phyloP scores from a whole-genome alignment of 2,797 vertebrate genomes.

The Sphaeramia orbicularis region DNA sequence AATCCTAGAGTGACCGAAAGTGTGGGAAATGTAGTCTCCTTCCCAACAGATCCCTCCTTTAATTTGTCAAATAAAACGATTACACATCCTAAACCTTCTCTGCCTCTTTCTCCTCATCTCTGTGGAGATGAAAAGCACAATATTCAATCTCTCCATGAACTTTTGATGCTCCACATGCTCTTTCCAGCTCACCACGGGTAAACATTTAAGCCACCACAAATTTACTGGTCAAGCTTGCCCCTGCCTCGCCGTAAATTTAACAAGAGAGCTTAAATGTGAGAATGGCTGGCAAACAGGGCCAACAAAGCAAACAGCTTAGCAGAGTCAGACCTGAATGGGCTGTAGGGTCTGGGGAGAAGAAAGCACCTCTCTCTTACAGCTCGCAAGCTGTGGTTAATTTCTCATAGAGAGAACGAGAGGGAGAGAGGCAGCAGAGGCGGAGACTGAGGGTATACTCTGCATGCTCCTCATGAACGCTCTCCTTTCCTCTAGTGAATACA shows the following conservation, averaged over 20 bases:
- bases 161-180: constrained; percentile 62
- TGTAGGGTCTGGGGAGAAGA: constrained; percentile 69
- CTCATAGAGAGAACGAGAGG: constrained; percentile 60
- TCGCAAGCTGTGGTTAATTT: constrained; percentile 72
- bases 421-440: constrained; percentile 52
- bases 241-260: constrained; percentile 81
- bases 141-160: constrained; percentile 71
- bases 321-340: constrained; percentile 71
- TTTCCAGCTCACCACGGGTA: constrained; percentile 65
- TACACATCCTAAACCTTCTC: constrained; percentile 73
- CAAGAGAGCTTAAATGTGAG: constrained; percentile 76
- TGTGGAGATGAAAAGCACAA: constrained; percentile 74
- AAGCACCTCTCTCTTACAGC: constrained; percentile 66
- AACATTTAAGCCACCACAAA: constrained; percentile 77
- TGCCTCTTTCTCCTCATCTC: constrained; percentile 48
- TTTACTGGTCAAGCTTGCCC: constrained; percentile 81
- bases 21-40: constrained; percentile 62
- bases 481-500: constrained; percentile 93
- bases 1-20: constrained; percentile 64
- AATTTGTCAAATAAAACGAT: constrained; percentile 80
- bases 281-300: constrained; percentile 68
- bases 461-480: constrained; percentile 97
- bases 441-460: constrained; percentile 86
- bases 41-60: constrained; percentile 61
- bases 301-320: constrained; percentile 83